These are phyloP conservation scores for Gymnocypris eckloni DNA, from an alignment of 2,797 vertebrate species.

Conservation along the genomic window DNA sequence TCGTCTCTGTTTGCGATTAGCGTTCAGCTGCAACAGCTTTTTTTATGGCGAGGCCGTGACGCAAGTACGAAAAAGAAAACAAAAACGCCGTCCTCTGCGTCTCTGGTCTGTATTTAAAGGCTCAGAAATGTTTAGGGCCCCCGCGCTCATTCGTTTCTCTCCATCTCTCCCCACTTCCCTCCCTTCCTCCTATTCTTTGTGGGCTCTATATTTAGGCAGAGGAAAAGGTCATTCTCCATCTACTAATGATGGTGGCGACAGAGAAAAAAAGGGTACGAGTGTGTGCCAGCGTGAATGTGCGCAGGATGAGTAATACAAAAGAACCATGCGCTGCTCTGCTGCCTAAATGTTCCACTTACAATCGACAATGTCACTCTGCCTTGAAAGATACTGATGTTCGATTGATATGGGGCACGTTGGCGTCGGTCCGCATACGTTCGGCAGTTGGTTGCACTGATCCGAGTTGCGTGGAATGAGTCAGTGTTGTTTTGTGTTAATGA, in stretches of 20 bases:
- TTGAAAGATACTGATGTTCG: neutral
- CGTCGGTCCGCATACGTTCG: neutral
- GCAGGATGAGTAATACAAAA: constrained; percentile 51
- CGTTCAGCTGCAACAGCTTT: constrained; percentile 34
- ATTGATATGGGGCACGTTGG: neutral
- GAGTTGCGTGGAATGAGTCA: neutral
- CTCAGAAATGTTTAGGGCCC: constrained; percentile 50
- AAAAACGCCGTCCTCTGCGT: constrained; percentile 18
- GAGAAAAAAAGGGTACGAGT: constrained; percentile 47
- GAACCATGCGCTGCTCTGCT: constrained; percentile 21
- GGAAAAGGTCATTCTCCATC: constrained; percentile 77
- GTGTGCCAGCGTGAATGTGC: constrained; percentile 41
- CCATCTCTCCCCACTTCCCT: constrained; percentile 71
- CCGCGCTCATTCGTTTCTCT: constrained; percentile 55
- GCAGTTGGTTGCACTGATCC: neutral
- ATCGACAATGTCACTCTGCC: neutral
- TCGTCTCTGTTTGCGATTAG: constrained; percentile 35
- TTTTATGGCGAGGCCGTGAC: constrained; percentile 48
- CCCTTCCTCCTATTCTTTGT: constrained; percentile 80
- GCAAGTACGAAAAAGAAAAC: constrained; percentile 43
- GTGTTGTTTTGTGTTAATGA: neutral
- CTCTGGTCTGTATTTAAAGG: constrained; percentile 52
- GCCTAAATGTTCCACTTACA: constrained; percentile 35
- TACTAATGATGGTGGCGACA: constrained; percentile 71
- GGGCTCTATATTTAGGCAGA: constrained; percentile 76